Percentiles rank a stretch among this genome's conserved stretches.
Conservation (phyloP, 2,888 invertebrate genomes). For the Thera britannica region DNA sequence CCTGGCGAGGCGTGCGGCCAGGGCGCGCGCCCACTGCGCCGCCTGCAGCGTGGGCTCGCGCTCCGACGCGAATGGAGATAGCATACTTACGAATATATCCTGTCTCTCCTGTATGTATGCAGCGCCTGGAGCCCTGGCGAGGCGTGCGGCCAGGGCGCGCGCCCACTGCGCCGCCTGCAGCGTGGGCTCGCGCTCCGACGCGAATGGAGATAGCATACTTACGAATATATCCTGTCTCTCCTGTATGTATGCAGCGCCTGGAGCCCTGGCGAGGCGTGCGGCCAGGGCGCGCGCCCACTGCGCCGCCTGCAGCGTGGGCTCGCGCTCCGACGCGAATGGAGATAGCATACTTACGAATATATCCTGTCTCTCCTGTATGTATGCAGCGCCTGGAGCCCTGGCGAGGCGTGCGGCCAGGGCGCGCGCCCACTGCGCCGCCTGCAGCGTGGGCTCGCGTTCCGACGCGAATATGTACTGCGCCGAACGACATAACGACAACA, state of each 20-base stretch:
- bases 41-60: slow-evolving; percentile 92
- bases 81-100: slow-evolving; percentile 61
- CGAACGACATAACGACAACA: slow-evolving; percentile 88
- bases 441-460: slow-evolving; percentile 91
- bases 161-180: slow-evolving; percentile 93
- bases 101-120: slow-evolving; percentile 53
- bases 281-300: slow-evolving; percentile 91
- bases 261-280: slow-evolving; percentile 60
- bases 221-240: slow-evolving; percentile 61
- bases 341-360: slow-evolving; percentile 63
- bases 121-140: slow-evolving; percentile 58
- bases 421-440: slow-evolving; percentile 92
- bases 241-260: slow-evolving; percentile 51
- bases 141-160: slow-evolving; percentile 86
- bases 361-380: slow-evolving; percentile 50
- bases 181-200: slow-evolving; percentile 90
- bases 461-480: slow-evolving; percentile 92
- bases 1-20: slow-evolving; percentile 74
- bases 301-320: slow-evolving; percentile 91
- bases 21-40: slow-evolving; percentile 91
- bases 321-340: slow-evolving; percentile 91
- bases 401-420: slow-evolving; percentile 82
- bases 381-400: slow-evolving; percentile 54
- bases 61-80: slow-evolving; percentile 90
- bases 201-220: slow-evolving; percentile 86